A percentile compares a stretch with the other conserved stretches of the same genome.
phyloP scores from a whole-genome alignment of 2,113 vertebrate species.

The Kobus ellipsiprymnus region DNA sequence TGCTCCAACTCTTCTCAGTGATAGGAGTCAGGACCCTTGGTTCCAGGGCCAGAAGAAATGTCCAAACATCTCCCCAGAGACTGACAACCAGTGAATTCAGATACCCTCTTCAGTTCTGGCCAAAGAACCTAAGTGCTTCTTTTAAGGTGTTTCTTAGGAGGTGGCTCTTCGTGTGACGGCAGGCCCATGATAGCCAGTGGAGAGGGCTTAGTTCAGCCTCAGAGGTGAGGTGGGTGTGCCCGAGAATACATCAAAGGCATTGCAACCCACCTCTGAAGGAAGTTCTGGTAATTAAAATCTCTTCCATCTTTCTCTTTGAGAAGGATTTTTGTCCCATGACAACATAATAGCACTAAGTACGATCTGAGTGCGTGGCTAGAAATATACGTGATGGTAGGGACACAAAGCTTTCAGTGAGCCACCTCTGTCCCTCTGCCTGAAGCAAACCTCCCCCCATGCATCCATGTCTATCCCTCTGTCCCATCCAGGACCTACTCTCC shows the following conservation, averaged over 20 bases:
- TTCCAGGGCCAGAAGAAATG: background rate
- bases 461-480: background rate
- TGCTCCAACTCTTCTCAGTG: background rate
- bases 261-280: background rate
- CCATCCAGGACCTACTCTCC: background rate
- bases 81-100: background rate
- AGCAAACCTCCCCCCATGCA: background rate
- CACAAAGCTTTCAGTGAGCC: background rate
- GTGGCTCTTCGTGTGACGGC: background rate
- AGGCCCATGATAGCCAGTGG: fast-evolving
- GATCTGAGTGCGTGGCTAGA: background rate
- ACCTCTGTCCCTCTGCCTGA: background rate
- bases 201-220: background rate
- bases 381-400: background rate
- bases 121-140: background rate
- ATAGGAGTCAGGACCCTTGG: background rate
- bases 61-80: background rate
- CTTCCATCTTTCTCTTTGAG: conserved; percentile 4
- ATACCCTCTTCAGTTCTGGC: background rate
- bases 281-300: background rate
- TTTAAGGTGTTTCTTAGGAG: background rate
- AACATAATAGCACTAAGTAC: background rate
- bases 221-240: background rate
- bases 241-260: background rate
- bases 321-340: background rate